Evolutionary conservation across 2,888 invertebrate species (phyloP).

Genomic region (Thymelicus sylvestris): DNA sequence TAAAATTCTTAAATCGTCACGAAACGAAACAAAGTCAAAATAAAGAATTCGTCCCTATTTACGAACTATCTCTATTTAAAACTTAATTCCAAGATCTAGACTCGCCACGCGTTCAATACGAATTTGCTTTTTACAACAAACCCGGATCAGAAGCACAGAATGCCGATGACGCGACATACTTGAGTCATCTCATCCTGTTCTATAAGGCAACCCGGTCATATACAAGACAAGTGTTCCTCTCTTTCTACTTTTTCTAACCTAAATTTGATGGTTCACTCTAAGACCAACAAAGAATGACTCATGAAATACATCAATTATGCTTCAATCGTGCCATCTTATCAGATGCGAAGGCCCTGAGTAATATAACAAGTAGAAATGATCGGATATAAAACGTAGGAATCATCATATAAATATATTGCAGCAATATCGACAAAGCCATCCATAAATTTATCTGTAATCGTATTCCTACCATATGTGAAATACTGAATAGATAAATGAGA

Average conservation of each 20-base stretch:
- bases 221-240: slow-evolving; percentile 25
- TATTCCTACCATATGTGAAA: slow-evolving; percentile 42
- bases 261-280: slow-evolving; percentile 20
- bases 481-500: slow-evolving; percentile 41
- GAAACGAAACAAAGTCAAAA: no score
- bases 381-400: slow-evolving; percentile 34
- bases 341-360: slow-evolving; percentile 41
- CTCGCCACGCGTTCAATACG: not conserved
- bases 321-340: slow-evolving; percentile 35
- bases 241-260: slow-evolving; percentile 24
- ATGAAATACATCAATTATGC: slow-evolving; percentile 20
- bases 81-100: not conserved
- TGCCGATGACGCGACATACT: slow-evolving; percentile 35
- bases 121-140: slow-evolving; percentile 33
- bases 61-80: no score
- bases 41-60: not conserved
- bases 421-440: slow-evolving; percentile 48
- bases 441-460: slow-evolving; percentile 49
- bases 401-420: slow-evolving; percentile 44
- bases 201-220: slow-evolving; percentile 39
- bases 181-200: slow-evolving; percentile 39
- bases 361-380: slow-evolving; percentile 30
- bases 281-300: slow-evolving; percentile 23
- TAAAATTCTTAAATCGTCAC: no score
- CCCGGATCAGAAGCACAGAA: slow-evolving; percentile 39